phyloP scores from a whole-genome alignment of 2,888 invertebrate genomes.

The Byasa hedistus region DNA sequence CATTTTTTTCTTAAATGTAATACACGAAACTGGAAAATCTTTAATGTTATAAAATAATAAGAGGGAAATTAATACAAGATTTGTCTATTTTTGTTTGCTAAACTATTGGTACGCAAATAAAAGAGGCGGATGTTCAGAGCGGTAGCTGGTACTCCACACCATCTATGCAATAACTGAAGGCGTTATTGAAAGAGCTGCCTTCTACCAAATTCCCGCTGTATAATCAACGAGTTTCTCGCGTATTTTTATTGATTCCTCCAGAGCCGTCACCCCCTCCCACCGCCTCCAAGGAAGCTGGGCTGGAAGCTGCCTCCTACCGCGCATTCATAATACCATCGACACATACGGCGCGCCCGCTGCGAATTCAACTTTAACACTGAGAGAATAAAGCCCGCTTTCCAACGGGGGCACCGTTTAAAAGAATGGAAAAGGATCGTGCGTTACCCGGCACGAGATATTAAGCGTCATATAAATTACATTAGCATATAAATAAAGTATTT shows the following conservation, averaged over 20 bases:
- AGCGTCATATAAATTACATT: slow-evolving; percentile 81
- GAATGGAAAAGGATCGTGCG: slow-evolving; percentile 77
- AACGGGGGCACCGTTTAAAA: slow-evolving; percentile 45
- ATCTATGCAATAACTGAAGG: slow-evolving; percentile 47
- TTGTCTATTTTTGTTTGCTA: neutral
- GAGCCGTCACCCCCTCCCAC: slow-evolving; percentile 51
- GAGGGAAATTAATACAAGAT: too few relatives aligned
- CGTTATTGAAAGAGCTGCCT: slow-evolving; percentile 68
- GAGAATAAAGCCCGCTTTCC: slow-evolving; percentile 51
- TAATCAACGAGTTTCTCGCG: slow-evolving; percentile 79
- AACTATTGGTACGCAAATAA: neutral
- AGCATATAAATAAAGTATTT: slow-evolving; percentile 81
- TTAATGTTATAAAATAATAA: neutral
- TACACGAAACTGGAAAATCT: neutral
- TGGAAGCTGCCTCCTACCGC: slow-evolving; percentile 77
- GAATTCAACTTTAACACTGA: slow-evolving; percentile 58
- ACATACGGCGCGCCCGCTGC: slow-evolving; percentile 56
- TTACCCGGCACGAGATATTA: slow-evolving; percentile 79
- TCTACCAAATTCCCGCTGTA: slow-evolving; percentile 71
- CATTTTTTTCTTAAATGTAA: too few relatives aligned
- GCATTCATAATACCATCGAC: slow-evolving; percentile 79
- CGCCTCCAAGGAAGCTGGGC: slow-evolving; percentile 65
- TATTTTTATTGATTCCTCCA: slow-evolving; percentile 78
- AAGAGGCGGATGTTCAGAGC: neutral
- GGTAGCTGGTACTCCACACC: slow-evolving; percentile 1